Conservation (phyloP, 2,888 invertebrate genomes). For the Thecophora atra region DNA sequence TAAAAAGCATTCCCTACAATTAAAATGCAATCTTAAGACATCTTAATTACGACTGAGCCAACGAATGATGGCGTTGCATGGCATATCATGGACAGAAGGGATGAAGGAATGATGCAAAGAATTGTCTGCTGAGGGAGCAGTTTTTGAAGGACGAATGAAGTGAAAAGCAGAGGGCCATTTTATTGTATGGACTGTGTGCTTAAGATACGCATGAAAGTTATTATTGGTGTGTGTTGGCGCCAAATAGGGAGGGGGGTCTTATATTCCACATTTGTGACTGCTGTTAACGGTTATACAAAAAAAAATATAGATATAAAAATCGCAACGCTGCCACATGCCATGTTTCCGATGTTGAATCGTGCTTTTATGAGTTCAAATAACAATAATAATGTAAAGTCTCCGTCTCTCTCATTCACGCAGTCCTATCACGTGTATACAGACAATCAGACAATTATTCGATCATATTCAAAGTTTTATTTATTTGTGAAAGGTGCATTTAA, state of each 20-base stretch:
- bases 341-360: conserved; percentile 23
- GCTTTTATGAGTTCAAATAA: conserved; percentile 2
- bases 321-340: background rate
- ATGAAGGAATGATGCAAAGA: background rate
- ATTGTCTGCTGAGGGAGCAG: too few species aligned
- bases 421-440: too few species aligned
- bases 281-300: background rate
- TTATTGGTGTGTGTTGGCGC: background rate
- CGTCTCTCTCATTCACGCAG: too few species aligned
- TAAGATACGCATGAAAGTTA: background rate
- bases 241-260: too few species aligned
- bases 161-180: conserved; percentile 6
- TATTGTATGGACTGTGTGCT: conserved; percentile 4
- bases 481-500: too few species aligned
- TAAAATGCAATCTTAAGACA: conserved; percentile 42
- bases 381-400: background rate
- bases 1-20: conserved; percentile 38
- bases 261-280: too few species aligned
- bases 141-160: background rate
- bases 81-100: background rate
- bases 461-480: too few species aligned
- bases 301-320: conserved; percentile 9
- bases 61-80: conserved; percentile 3
- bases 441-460: too few species aligned
- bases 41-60: conserved; percentile 39